Percentiles rank a stretch among this genome's conserved stretches.
Conservation (phyloP, 2,113 vertebrate species). For the Neolamprologus cancellatus region DNA sequence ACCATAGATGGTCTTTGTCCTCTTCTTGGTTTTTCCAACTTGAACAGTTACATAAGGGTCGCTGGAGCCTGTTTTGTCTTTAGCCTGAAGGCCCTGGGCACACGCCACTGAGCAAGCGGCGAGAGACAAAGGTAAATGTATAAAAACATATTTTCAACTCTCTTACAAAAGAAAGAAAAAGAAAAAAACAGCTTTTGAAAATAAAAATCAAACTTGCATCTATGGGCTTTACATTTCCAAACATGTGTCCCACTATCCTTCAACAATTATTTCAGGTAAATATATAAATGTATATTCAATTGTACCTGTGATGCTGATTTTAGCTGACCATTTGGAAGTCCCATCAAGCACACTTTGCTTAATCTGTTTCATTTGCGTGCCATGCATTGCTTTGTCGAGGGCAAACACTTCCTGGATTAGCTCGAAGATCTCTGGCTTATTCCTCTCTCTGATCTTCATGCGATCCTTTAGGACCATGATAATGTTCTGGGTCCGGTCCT, state of each 20-base stretch:
- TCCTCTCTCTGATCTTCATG: conserved; percentile 98
- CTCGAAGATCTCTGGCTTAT: conserved; percentile 97
- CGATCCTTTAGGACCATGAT: conserved; percentile 98
- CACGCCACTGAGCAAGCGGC: conserved; percentile 77
- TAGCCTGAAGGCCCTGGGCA: conserved; percentile 95
- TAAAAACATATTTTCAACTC: background rate
- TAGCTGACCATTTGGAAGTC: conserved; percentile 97
- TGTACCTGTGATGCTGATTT: conserved; percentile 95
- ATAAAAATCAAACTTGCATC: background rate
- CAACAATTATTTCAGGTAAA: background rate
- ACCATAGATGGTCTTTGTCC: conserved; percentile 97
- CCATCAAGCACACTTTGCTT: conserved; percentile 96
- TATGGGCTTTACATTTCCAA: background rate
- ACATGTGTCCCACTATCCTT: background rate
- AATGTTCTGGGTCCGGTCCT: conserved; percentile 96
- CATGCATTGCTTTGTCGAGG: conserved; percentile 81
- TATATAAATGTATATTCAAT: background rate
- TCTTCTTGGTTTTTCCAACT: conserved; percentile 97
- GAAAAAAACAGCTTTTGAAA: background rate
- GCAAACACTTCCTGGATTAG: conserved; percentile 94
- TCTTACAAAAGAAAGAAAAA: background rate
- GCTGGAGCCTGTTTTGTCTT: conserved; percentile 97
- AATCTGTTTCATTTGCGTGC: conserved; percentile 91
- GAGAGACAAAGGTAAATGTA: background rate
- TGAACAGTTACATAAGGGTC: conserved; percentile 97